Conservation (phyloP, 1,140 invertebrate genomes). For the Drosophila rhopaloa region DNA sequence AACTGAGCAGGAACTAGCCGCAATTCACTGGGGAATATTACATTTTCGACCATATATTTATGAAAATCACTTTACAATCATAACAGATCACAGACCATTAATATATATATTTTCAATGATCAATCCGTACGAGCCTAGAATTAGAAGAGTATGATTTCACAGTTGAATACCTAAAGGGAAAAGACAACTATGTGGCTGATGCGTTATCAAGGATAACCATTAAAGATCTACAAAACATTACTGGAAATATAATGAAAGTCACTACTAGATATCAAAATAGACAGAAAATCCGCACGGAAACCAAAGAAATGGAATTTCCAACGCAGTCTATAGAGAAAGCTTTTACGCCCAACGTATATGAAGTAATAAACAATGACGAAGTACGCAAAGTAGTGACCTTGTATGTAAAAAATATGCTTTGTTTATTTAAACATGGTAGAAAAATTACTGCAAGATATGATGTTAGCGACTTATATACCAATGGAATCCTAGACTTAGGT, state of each 20-base stretch:
- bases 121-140: conserved; percentile 63
- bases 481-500: not conserved
- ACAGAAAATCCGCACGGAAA: not conserved
- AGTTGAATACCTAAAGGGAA: conserved; percentile 53
- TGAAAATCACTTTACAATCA: not conserved
- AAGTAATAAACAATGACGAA: too few relatives aligned
- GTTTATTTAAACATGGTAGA: not conserved
- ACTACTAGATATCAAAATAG: not conserved
- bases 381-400: not conserved
- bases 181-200: conserved; percentile 32
- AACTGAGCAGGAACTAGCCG: too few relatives aligned
- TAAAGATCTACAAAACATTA: not conserved
- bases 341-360: too few relatives aligned
- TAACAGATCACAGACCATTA: not conserved
- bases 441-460: conserved; percentile 1
- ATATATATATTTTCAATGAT: conserved; percentile 65
- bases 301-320: not conserved
- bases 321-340: not conserved
- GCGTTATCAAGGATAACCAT: conserved; percentile 23
- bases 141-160: conserved; percentile 55
- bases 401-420: not conserved
- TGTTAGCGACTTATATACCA: not conserved
- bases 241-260: not conserved
- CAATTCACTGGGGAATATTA: too few relatives aligned
- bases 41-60: conserved; percentile 11